A percentile compares a stretch with the other conserved stretches of the same genome.
These are phyloP conservation scores for Masnerella sp. DNA, from an alignment of 2,888 invertebrate species.

Conservation along the genomic window DNA sequence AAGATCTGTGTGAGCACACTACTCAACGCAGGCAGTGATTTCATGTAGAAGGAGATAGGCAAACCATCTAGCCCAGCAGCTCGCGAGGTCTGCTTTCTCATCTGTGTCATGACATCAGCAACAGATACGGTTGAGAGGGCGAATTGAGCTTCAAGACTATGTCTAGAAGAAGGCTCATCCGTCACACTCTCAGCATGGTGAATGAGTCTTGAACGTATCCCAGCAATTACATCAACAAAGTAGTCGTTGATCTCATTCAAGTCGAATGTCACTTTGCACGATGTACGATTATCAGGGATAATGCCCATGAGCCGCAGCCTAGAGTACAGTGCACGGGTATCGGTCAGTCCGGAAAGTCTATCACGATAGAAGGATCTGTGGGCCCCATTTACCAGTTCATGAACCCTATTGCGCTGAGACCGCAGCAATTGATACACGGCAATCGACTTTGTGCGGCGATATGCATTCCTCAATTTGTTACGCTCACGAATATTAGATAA, in stretches of 20 bases:
- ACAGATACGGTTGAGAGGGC: not conserved
- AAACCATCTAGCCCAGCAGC: not conserved
- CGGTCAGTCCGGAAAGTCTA: not conserved
- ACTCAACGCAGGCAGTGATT: not conserved
- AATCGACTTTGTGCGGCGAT: not conserved
- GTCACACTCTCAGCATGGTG: not conserved
- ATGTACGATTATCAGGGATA: not conserved
- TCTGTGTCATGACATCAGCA: not conserved
- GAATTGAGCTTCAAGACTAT: not conserved
- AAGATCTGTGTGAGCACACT: not conserved
- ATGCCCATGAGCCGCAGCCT: not conserved
- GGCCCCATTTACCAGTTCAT: not conserved
- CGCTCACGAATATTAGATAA: not conserved
- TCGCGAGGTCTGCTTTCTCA: not conserved
- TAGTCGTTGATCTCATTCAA: not conserved
- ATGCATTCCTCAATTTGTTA: conserved; percentile 1
- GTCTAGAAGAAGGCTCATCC: no score
- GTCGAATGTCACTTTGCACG: not conserved
- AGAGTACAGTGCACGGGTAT: not conserved
- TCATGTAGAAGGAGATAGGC: not conserved
- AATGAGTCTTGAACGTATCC: not conserved
- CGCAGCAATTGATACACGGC: not conserved
- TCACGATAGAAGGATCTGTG: not conserved
- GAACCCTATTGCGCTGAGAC: not conserved
- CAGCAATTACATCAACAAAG: conserved; percentile 2